These are phyloP conservation scores for Galemys pyrenaicus DNA, from an alignment of 2,113 vertebrate genomes.

Conservation along the genomic window DNA sequence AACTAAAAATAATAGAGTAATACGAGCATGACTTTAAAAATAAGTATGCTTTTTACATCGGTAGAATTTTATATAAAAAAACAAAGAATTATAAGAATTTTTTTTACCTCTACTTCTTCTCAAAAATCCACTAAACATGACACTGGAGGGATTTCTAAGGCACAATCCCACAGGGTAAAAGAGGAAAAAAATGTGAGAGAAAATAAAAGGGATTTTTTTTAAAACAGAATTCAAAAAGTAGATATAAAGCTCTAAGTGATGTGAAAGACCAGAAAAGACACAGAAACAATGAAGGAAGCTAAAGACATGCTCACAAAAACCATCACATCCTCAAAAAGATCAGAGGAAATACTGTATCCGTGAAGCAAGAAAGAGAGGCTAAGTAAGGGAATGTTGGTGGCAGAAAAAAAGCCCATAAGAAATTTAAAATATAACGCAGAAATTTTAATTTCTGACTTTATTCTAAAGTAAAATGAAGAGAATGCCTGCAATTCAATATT, in stretches of 20 bases:
- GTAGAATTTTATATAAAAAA: not conserved
- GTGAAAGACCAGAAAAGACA: not conserved
- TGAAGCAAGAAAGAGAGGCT: not conserved
- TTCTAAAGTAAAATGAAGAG: constrained; percentile 4
- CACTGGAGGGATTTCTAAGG: not conserved
- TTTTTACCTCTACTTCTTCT: not conserved
- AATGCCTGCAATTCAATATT: not conserved
- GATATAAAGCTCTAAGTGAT: not conserved
- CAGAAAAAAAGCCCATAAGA: not conserved
- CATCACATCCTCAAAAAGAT: not conserved
- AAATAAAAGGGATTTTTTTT: not conserved
- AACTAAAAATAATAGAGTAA: not conserved
- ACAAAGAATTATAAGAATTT: not conserved
- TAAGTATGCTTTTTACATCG: not conserved
- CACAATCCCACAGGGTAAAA: not conserved
- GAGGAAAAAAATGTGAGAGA: not conserved
- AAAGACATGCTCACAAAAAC: not conserved
- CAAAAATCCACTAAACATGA: not conserved
- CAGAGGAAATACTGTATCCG: not conserved
- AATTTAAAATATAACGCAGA: not conserved
- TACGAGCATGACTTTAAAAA: not conserved
- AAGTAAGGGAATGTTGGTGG: not conserved
- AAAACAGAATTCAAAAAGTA: not conserved
- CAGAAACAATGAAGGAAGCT: not conserved
- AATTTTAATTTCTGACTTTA: not conserved